Evolutionary conservation across 2,797 vertebrate species (phyloP).

Genomic region (Sarcoramphus papa): DNA sequence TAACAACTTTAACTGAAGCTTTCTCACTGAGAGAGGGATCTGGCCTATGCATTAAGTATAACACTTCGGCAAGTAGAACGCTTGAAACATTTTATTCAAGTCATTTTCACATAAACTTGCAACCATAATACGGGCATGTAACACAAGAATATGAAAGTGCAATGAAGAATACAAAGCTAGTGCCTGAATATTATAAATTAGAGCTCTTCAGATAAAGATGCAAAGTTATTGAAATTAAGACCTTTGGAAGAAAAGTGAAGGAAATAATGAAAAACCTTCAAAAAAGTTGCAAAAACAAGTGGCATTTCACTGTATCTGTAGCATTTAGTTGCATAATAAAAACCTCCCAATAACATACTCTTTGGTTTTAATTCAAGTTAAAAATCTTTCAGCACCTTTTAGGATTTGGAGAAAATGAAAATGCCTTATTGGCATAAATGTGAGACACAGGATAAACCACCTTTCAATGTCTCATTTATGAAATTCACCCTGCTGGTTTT

Average conservation of each 20-base stretch:
- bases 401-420: constrained; percentile 60
- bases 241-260: constrained; percentile 53
- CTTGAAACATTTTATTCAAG: constrained; percentile 81
- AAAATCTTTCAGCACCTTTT: constrained; percentile 76
- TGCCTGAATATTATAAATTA: constrained; percentile 76
- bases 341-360: constrained; percentile 65
- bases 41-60: not conserved
- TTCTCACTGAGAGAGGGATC: not conserved
- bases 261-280: constrained; percentile 60
- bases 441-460: constrained; percentile 57
- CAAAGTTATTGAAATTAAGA: constrained; percentile 60
- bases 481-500: constrained; percentile 45
- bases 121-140: constrained; percentile 72
- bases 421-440: constrained; percentile 34
- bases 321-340: constrained; percentile 65
- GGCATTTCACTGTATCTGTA: constrained; percentile 68
- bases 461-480: constrained; percentile 44
- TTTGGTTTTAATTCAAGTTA: constrained; percentile 79
- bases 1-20: not conserved
- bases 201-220: constrained; percentile 69
- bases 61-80: constrained; percentile 34
- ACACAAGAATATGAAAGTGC: constrained; percentile 73
- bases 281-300: constrained; percentile 66
- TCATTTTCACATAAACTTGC: constrained; percentile 78
- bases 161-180: constrained; percentile 72